phyloP scores from a whole-genome alignment of 2,888 invertebrate species.

The Buathra laborator region DNA sequence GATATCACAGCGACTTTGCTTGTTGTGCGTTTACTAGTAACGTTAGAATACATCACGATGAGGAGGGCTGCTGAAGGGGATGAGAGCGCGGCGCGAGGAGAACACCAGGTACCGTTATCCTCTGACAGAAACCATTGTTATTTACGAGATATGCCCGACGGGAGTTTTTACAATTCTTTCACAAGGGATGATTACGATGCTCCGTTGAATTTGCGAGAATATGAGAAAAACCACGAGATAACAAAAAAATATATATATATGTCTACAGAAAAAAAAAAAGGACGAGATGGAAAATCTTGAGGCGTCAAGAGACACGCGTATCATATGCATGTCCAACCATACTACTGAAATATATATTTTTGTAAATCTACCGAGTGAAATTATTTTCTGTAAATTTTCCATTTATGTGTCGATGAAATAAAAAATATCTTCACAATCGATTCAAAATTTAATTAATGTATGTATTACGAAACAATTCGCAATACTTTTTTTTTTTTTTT shows the following conservation, averaged over 20 bases:
- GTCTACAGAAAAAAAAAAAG: background rate
- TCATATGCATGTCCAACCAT: background rate
- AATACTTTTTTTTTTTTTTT: too few species aligned
- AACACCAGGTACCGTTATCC: slow-evolving; percentile 14
- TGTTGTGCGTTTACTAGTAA: slow-evolving; percentile 17
- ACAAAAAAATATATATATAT: background rate
- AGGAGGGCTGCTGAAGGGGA: background rate
- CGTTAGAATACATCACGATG: slow-evolving; percentile 6
- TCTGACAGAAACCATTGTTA: slow-evolving; percentile 48
- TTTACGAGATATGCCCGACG: slow-evolving; percentile 50
- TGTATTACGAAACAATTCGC: too few species aligned
- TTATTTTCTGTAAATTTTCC: background rate
- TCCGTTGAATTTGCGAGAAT: slow-evolving; percentile 55
- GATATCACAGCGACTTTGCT: slow-evolving; percentile 40
- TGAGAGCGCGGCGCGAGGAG: slow-evolving; percentile 23
- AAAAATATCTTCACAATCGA: too few species aligned
- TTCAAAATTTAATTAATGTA: too few species aligned
- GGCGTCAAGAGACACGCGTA: background rate
- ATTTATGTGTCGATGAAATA: background rate
- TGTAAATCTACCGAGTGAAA: background rate
- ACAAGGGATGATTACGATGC: slow-evolving; percentile 50
- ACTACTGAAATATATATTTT: background rate
- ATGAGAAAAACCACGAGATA: slow-evolving; percentile 3
- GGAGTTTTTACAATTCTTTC: slow-evolving; percentile 47
- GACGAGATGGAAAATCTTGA: slow-evolving; percentile 30